Conservation (phyloP, 2,797 vertebrate genomes). For the Phrynocephalus guinanensis region DNA sequence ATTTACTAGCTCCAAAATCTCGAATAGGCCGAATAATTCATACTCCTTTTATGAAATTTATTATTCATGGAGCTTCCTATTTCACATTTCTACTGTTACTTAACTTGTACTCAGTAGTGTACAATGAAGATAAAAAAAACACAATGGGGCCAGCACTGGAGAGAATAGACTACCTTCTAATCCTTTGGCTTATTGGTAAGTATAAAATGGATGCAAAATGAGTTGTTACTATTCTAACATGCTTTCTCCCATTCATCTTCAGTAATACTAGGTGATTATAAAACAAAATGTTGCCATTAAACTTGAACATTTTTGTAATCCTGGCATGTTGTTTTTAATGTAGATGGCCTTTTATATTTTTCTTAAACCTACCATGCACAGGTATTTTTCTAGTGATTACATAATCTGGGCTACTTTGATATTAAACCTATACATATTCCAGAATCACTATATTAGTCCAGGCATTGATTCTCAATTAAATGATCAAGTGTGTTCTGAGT, state of each 20-base stretch:
- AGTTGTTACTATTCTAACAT: not conserved
- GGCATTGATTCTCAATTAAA: not conserved
- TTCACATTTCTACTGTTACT: conserved; percentile 95
- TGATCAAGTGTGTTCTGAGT: not conserved
- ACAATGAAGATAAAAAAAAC: conserved; percentile 95
- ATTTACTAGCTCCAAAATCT: conserved; percentile 94
- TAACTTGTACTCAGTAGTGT: conserved; percentile 96
- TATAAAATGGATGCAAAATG: conserved; percentile 49
- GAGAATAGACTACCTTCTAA: conserved; percentile 95
- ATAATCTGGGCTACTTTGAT: too few relatives aligned
- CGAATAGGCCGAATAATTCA: conserved; percentile 96
- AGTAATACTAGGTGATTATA: not conserved
- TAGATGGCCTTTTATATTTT: too few relatives aligned
- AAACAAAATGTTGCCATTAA: not conserved
- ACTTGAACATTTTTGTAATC: too few relatives aligned
- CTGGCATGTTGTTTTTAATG: too few relatives aligned
- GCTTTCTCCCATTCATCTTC: not conserved
- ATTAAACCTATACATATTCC: too few relatives aligned
- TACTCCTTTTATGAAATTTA: conserved; percentile 98
- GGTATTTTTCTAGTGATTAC: too few relatives aligned
- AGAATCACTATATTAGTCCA: not conserved
- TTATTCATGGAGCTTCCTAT: conserved; percentile 98
- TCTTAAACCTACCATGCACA: too few relatives aligned
- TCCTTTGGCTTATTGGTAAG: conserved; percentile 97
- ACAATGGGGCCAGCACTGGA: conserved; percentile 93